Percentiles rank a stretch among this genome's conserved stretches.
phyloP scores from a whole-genome alignment of 2,888 invertebrate species.

The Cheilosia vernalis region DNA sequence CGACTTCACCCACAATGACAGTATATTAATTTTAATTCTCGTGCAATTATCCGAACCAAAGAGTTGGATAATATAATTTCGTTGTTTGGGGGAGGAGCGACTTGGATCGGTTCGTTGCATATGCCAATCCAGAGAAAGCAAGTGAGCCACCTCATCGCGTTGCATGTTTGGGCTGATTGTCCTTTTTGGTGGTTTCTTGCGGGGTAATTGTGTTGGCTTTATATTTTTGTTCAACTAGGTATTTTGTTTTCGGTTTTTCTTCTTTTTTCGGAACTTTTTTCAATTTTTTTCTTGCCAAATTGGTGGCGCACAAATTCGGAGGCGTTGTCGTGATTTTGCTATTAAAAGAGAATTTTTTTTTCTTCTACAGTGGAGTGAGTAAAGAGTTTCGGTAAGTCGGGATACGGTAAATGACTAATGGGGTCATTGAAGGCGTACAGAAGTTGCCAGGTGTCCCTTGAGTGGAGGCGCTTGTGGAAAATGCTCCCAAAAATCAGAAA shows the following conservation, averaged over 20 bases:
- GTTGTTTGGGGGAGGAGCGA: conserved; percentile 52
- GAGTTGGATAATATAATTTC: conserved; percentile 76
- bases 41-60: conserved; percentile 82
- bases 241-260: background rate
- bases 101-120: conserved; percentile 12
- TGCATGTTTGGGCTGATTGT: conserved; percentile 71
- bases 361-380: background rate
- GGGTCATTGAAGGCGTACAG: background rate
- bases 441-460: background rate
- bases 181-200: conserved; percentile 51
- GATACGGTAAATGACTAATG: background rate
- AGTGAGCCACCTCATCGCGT: conserved; percentile 41
- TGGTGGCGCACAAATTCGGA: conserved; percentile 61
- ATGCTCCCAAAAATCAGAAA: too few species aligned
- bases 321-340: conserved; percentile 63
- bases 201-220: conserved; percentile 55
- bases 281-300: conserved; percentile 3
- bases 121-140: conserved; percentile 49
- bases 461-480: background rate
- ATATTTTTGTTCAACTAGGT: background rate
- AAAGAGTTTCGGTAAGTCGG: conserved; percentile 17
- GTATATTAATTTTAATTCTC: conserved; percentile 83
- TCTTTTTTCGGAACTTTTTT: background rate
- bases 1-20: conserved; percentile 75
- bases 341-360: background rate